Percentiles rank a stretch among this genome's conserved stretches.
phyloP scores from a whole-genome alignment of 1,140 invertebrate species.

The Varroa destructor region DNA sequence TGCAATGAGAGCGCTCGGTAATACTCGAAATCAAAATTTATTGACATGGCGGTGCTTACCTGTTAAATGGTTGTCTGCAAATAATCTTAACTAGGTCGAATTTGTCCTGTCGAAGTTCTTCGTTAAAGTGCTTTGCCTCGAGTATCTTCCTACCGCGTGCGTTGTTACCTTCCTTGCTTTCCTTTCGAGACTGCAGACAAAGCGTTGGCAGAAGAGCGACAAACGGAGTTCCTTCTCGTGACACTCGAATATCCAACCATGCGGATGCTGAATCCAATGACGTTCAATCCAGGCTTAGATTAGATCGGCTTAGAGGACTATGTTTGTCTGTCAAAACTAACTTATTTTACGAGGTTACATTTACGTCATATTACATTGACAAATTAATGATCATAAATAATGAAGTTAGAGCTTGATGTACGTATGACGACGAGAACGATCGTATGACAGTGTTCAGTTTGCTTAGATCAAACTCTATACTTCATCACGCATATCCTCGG shows the following conservation, averaged over 20 bases:
- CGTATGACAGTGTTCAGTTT: too few species aligned
- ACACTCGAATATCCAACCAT: conserved; percentile 9
- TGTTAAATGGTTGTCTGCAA: conserved; percentile 20
- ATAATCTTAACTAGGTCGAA: conserved; percentile 21
- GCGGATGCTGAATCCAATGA: conserved; percentile 14
- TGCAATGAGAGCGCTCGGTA: too few species aligned
- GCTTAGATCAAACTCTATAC: too few species aligned
- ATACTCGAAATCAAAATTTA: too few species aligned
- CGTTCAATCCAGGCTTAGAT: neutral
- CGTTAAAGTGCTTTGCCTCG: neutral
- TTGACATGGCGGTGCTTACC: neutral
- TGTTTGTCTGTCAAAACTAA: too few species aligned
- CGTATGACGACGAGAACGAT: too few species aligned
- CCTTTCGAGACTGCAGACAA: conserved; percentile 13
- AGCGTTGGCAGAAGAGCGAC: conserved; percentile 6
- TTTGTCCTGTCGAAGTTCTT: neutral
- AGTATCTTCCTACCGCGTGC: neutral
- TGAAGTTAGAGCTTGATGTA: too few species aligned
- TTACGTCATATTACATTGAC: too few species aligned
- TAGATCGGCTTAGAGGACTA: too few species aligned
- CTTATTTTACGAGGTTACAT: too few species aligned
- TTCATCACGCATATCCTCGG: too few species aligned
- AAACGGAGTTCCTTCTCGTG: conserved; percentile 8
- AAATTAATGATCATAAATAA: too few species aligned
- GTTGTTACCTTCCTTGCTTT: conserved; percentile 21